Evolutionary conservation across 2,888 invertebrate genomes (phyloP).

Genomic region (Agriopis leucophaearia): DNA sequence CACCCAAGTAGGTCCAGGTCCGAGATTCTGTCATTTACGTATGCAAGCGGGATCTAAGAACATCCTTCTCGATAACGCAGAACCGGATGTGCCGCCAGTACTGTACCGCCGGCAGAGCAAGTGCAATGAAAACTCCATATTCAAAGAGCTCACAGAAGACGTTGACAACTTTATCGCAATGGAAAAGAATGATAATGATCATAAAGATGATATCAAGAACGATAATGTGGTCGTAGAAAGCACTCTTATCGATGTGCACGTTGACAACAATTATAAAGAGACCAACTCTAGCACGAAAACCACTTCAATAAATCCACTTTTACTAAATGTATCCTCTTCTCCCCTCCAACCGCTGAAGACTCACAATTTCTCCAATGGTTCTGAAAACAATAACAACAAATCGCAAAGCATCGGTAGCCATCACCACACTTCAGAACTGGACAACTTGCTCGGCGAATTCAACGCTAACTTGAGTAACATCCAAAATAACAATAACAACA

Average conservation of each 20-base stretch:
- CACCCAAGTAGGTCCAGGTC: conserved; percentile 87
- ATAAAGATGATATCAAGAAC: conserved; percentile 69
- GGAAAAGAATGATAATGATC: conserved; percentile 65
- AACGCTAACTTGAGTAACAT: conserved; percentile 61
- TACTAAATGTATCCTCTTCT: conserved; percentile 80
- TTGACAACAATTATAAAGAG: conserved; percentile 77
- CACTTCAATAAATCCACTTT: conserved; percentile 74
- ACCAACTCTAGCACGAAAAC: conserved; percentile 61
- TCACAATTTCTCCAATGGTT: conserved; percentile 76
- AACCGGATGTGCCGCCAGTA: conserved; percentile 90
- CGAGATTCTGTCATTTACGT: conserved; percentile 91
- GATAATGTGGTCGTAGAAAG: conserved; percentile 77
- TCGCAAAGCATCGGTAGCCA: conserved; percentile 73
- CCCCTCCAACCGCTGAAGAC: conserved; percentile 82
- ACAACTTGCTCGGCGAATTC: conserved; percentile 76
- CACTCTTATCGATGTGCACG: conserved; percentile 80
- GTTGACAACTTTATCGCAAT: conserved; percentile 74
- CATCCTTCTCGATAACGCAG: conserved; percentile 92
- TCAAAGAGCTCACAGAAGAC: conserved; percentile 78
- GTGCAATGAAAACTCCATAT: conserved; percentile 78
- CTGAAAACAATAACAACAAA: conserved; percentile 76
- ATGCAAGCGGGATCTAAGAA: conserved; percentile 93
- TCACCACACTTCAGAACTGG: conserved; percentile 71
- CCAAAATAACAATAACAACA: conserved; percentile 65
- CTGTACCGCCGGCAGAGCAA: conserved; percentile 89